Conservation (phyloP, 1,140 invertebrate genomes). For the Lutraria rhynchaena region DNA sequence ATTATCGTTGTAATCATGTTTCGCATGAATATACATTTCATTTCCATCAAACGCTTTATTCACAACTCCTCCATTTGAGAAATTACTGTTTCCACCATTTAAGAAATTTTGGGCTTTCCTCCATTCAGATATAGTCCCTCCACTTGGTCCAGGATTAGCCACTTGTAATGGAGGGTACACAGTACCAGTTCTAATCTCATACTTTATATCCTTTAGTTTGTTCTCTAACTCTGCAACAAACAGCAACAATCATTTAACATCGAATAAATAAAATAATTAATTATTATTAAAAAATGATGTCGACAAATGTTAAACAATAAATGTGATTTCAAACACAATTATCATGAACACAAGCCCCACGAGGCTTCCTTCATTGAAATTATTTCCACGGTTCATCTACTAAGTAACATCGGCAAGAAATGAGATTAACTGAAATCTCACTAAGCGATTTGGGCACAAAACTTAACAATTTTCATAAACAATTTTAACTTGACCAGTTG, state of each 20-base stretch:
- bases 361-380: not conserved
- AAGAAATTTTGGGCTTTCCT: slow-evolving; percentile 26
- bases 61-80: slow-evolving; percentile 38
- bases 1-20: slow-evolving; percentile 17
- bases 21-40: slow-evolving; percentile 48
- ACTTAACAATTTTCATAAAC: no score
- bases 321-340: no score
- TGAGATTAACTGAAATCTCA: not conserved
- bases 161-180: slow-evolving; percentile 15
- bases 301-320: no score
- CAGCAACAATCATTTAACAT: no score
- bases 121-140: slow-evolving; percentile 35
- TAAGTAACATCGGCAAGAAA: not conserved
- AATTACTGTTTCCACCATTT: slow-evolving; percentile 17
- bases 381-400: not conserved
- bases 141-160: slow-evolving; percentile 33
- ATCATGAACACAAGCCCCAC: not conserved
- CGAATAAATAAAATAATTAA: no score
- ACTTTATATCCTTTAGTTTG: slow-evolving; percentile 27
- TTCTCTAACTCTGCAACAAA: slow-evolving; percentile 41
- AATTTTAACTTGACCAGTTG: no score
- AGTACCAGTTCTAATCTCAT: slow-evolving; percentile 29
- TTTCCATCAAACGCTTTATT: slow-evolving; percentile 35
- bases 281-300: no score
- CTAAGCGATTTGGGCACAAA: no score